Base-by-base conservation (phyloP, 2,888 invertebrate genomes). In the Lochmaea capreae region DNA sequence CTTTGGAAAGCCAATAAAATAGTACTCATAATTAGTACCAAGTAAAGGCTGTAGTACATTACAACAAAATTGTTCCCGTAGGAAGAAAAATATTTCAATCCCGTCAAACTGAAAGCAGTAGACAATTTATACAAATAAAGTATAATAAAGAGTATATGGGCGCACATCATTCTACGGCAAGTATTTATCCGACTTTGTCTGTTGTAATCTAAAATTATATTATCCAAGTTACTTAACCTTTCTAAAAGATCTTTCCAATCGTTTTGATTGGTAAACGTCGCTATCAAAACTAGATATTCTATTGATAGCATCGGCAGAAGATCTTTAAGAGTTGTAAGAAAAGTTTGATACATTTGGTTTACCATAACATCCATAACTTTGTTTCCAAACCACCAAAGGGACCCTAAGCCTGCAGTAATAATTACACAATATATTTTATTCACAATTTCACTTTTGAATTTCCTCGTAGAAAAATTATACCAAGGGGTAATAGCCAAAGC, bases 401-500 rank as follows among this genome's bases (percentile, higher is more conserved):
- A 18, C n/a, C 16, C 12, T 58, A 71, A 65, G 22, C 57, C 33
- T 14, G 57, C 54, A 39, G 49, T 22, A 12, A 71, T 42, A 43
- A 71, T 42, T 5, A 42, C 14, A 42, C 57, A 49, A n/a, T 57
- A 65, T 2, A 71, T 26, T 16, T 18, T 18, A 33, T 71, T 65
- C 8, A 63, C 22, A 9, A 46, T 14, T 3, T 63, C 54, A 42
- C 42, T 33, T 52, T 18, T 12, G 26, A 71, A 71, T 3, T 16
- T 39, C 46, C 52, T 33, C n/a, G 39, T 65, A 9, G 54, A 18
- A 62, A 71, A 71, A 43, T 65, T 57, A 42, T 65, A 71, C 71
- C 71, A 71, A 11, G 71, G 71, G 3, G 65, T 65, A n/a, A 71
- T 58, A 39, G 65, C 39, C 8, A 71, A 43, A n/a, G 65, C 12